A percentile compares a stretch with the other conserved stretches of the same genome.
These are phyloP conservation scores for Lucifuga dentata DNA, from an alignment of 2,113 vertebrate species.

Conservation along the genomic window DNA sequence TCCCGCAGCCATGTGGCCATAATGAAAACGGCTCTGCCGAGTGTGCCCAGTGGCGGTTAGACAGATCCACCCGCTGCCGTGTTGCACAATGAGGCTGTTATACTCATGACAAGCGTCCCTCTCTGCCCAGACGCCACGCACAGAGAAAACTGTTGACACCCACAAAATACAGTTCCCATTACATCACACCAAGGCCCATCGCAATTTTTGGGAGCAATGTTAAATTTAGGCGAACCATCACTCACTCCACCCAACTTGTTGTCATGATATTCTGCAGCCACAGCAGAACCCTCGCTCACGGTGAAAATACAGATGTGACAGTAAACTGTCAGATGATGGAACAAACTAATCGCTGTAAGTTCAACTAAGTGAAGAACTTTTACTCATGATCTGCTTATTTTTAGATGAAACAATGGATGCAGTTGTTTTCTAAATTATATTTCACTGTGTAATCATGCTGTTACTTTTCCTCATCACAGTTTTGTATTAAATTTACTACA, in stretches of 20 bases:
- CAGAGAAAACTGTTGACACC: constrained; percentile 84
- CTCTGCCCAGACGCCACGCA: constrained; percentile 72
- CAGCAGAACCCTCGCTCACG: constrained; percentile 31
- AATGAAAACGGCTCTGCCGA: constrained; percentile 80
- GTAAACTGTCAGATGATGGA: constrained; percentile 32
- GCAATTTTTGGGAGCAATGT: constrained; percentile 70
- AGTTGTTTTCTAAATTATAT: constrained; percentile 12
- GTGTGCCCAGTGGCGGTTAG: constrained; percentile 75
- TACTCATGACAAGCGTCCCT: constrained; percentile 76
- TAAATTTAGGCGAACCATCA: constrained; percentile 74
- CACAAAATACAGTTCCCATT: constrained; percentile 84
- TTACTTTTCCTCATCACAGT: too few species aligned
- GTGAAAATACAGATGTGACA: constrained; percentile 7
- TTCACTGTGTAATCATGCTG: constrained; percentile 35
- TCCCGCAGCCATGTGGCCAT: constrained; percentile 74
- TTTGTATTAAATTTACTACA: too few species aligned
- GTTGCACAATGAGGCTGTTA: constrained; percentile 83
- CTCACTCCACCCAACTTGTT: constrained; percentile 77
- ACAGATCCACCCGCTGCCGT: constrained; percentile 76
- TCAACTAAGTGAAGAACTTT: not conserved
- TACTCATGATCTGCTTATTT: constrained; percentile 12
- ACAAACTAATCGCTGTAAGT: constrained; percentile 16
- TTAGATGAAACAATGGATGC: constrained; percentile 2
- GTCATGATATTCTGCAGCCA: constrained; percentile 70
- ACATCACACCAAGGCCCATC: constrained; percentile 79